Evolutionary conservation across 2,797 vertebrate species (phyloP).

Genomic region (Sparidentex hasta): DNA sequence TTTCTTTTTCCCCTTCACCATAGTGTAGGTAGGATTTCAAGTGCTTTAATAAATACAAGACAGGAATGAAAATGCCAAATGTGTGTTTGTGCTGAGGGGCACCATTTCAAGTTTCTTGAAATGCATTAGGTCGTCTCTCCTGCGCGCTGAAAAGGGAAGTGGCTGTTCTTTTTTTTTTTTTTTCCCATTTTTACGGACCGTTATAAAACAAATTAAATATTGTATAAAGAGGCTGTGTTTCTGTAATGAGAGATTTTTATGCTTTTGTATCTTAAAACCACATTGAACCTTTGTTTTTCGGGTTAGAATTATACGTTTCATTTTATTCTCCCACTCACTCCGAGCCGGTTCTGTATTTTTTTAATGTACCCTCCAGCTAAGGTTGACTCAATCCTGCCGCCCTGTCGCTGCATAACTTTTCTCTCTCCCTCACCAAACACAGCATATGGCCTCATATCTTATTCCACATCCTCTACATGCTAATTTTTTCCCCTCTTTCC

Average conservation of each 20-base stretch:
- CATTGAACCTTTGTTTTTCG: conserved; percentile 40
- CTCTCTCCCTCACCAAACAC: background rate
- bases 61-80: conserved; percentile 70
- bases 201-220: conserved; percentile 63
- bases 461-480: conserved; percentile 19
- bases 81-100: conserved; percentile 74
- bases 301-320: conserved; percentile 7
- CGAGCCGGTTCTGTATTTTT: conserved; percentile 49
- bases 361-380: conserved; percentile 37
- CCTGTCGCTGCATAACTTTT: background rate
- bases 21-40: conserved; percentile 60
- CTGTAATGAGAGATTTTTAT: conserved; percentile 26
- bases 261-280: conserved; percentile 23
- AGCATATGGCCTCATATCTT: conserved; percentile 22
- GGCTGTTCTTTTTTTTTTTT: conserved; percentile 12
- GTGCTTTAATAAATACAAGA: conserved; percentile 74
- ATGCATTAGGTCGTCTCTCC: conserved; percentile 70
- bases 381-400: conserved; percentile 6
- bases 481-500: background rate
- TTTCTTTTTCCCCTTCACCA: conserved; percentile 15
- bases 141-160: conserved; percentile 37
- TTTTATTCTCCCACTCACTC: conserved; percentile 36
- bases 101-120: conserved; percentile 67
- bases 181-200: conserved; percentile 1
- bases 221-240: conserved; percentile 33